These are phyloP conservation scores for Phymatocera aterrima DNA, from an alignment of 2,888 invertebrate species.

Conservation along the genomic window DNA sequence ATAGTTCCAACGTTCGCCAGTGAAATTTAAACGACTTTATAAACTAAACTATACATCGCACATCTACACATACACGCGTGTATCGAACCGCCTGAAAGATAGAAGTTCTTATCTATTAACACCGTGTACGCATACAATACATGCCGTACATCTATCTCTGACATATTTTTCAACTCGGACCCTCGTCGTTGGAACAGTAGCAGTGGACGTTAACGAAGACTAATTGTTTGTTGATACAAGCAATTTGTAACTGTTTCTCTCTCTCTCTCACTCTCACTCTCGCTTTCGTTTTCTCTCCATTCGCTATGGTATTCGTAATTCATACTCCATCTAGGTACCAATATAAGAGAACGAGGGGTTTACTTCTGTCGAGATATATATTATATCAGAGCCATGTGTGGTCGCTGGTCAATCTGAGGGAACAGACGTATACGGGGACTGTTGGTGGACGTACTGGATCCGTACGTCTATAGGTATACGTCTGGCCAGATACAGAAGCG, in stretches of 20 bases:
- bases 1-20: no score
- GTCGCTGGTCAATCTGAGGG: not conserved
- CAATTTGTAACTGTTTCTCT: constrained; percentile 22
- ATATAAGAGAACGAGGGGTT: not conserved
- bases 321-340: no score
- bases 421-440: not conserved
- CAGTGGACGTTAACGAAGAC: not conserved
- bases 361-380: not conserved
- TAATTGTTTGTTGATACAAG: constrained; percentile 33
- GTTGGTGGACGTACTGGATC: no score
- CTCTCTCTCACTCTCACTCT: no score
- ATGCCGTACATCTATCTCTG: not conserved
- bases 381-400: not conserved
- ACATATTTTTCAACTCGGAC: not conserved
- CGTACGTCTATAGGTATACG: not conserved
- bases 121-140: not conserved
- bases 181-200: not conserved
- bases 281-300: no score
- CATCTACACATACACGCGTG: no score
- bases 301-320: no score
- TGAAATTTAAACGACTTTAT: no score
- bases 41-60: no score
- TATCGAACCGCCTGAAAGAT: no score
- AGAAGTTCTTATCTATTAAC: not conserved
- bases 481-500: not conserved